Base-by-base conservation (phyloP, 2,113 vertebrate species). In the Engraulis encrasicolus region DNA sequence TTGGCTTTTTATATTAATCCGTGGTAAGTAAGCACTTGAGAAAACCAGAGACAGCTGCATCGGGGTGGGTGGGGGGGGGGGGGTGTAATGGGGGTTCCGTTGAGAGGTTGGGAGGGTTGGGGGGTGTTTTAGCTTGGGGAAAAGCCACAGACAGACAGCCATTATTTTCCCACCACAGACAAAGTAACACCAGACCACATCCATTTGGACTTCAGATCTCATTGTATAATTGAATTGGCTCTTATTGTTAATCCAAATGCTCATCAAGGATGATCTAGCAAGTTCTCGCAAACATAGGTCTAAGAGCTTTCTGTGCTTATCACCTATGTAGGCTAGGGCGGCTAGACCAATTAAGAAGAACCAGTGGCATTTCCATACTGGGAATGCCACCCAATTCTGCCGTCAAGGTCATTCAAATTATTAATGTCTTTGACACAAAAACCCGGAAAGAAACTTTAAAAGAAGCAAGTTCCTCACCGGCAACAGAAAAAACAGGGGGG, bases 1-100 rank as follows among this genome's bases (percentile, higher is more conserved):
- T 99, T 99, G 98, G 98, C 98, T 97, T 99, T 99, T 97, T 99
- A 99, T 99, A 98, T 99, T 98, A 99, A 99, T 96, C 98, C 98
- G 92, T 99, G 98, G 98, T 99, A 98, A 99, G 98, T 99, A 96
- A 92, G 93, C 88, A 50, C 89, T 88, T 89, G 86, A 86, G 87
- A 88, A n/a, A n/a, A 82, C 86, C 83, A 80, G 85, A 54, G 86
- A 89, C 83, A n/a, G 81, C 88, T 89, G 89, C 89, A 92, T 90
- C 78, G 84, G 82, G 49, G 90, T n/a, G 2, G 58, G 58, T n/a
- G 23, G 7, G 58, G 23, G 52, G 52, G 17, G 19, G 52, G n/a
- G 58, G 2, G 58, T n/a, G 58, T 3, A n/a, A n/a, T n/a, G n/a
- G n/a, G n/a, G n/a, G n/a, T n/a, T n/a, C n/a, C n/a, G n/a, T n/a